phyloP scores from a whole-genome alignment of 2,888 invertebrate genomes.

The Ophion ventricosus region DNA sequence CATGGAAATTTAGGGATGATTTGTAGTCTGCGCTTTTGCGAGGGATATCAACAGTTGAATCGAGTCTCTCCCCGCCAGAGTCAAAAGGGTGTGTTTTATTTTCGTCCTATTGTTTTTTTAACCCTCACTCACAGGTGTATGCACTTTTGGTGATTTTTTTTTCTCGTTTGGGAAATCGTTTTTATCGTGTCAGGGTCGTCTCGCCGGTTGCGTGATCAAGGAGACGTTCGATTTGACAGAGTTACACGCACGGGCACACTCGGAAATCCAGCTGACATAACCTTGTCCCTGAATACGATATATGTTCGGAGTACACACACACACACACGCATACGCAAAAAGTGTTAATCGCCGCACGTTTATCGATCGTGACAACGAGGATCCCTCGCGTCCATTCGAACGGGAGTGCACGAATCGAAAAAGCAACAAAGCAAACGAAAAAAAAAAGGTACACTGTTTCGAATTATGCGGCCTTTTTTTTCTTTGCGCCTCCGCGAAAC shows the following conservation, averaged over 20 bases:
- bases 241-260: constrained; percentile 74
- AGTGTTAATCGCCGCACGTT: constrained; percentile 8
- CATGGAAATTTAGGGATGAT: constrained; percentile 82
- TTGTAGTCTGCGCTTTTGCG: constrained; percentile 76
- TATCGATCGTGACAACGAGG: constrained; percentile 43
- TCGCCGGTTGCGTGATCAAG: constrained; percentile 70
- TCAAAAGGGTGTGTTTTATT: not conserved
- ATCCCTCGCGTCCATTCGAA: constrained; percentile 20
- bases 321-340: constrained; percentile 57
- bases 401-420: not conserved
- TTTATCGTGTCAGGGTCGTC: not conserved
- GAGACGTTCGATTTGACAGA: constrained; percentile 79
- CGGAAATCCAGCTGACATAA: constrained; percentile 82
- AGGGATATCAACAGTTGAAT: constrained; percentile 63
- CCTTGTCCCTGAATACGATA: constrained; percentile 70
- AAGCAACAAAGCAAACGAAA: constrained; percentile 4
- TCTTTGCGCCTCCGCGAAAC: constrained; percentile 3
- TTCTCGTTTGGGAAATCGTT: constrained; percentile 1
- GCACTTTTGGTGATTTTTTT: not conserved
- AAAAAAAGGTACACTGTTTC: not conserved
- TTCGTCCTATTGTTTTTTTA: not conserved
- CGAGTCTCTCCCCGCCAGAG: constrained; percentile 1
- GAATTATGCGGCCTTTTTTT: not conserved
- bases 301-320: constrained; percentile 8
- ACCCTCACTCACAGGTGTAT: not conserved